Evolutionary conservation across 2,888 invertebrate species (phyloP), one percentile per base, ranked within the genome.

Genomic region (Coenonympha arcania): DNA sequence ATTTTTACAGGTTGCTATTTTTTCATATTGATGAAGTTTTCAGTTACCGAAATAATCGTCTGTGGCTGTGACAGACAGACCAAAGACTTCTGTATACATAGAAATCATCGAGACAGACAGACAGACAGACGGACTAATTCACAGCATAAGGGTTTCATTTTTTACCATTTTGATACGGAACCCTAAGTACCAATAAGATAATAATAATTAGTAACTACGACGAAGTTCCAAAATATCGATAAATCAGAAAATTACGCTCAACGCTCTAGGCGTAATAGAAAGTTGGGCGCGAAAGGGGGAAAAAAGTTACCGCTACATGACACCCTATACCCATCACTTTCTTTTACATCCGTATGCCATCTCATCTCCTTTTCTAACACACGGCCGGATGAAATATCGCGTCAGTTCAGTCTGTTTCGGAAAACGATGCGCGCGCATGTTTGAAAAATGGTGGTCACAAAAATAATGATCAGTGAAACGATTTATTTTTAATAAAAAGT

Each of bases 271-370:
- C 69, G 71, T 76, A 82, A n/a, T 86, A 86, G 85, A 86, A 86
- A 86, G 85, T 84, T 73, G 78, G 76, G 76, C 75, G 75, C 75
- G 79, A 84, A 83, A 81, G 82, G 81, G 73, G 73, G 76, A 79
- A 83, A 85, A 79, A 86, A 86, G 77, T 65, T 83, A 84, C 84
- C 85, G 85, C 84, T 85, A 84, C 73, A 75, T 64, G 70, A 73
- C 72, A 75, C 69, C 69, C 68, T 76, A 66, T 76, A 71, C 52
- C 64, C 56, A 33, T 76, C 78, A 65, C 71, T 52, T 54, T 84
- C 69, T 57, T 48, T 59, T 63, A 52, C 43, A 19, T 2, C 2
- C 19, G 48, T 60, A 54, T 22, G n/a, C 40, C 33, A 69, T 72
- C 31, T 56, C 41, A 57, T 60, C 13, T 78, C 76, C 68, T 68